These are phyloP conservation scores for Hermatobates lingyangjiaoensis DNA, from an alignment of 1,140 invertebrate species.

Conservation along the genomic window DNA sequence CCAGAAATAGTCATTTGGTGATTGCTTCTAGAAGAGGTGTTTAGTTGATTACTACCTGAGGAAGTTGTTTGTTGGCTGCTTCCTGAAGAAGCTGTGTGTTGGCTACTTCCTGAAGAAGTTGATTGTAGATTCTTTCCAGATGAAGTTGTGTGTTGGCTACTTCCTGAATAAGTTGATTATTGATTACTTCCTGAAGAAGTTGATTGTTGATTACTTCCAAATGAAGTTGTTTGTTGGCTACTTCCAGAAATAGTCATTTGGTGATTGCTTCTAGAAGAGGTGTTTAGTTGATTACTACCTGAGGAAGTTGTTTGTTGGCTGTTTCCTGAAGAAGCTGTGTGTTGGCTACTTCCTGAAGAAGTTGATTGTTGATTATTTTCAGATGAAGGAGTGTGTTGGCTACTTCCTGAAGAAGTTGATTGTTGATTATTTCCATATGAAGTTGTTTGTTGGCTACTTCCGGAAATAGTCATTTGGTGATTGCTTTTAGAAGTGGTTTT, in stretches of 20 bases:
- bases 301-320: conserved; percentile 12
- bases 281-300: conserved; percentile 7
- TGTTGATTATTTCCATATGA: conserved; percentile 11
- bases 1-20: conserved; percentile 8
- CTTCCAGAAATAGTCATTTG: background rate
- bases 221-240: background rate
- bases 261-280: conserved; percentile 4
- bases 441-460: conserved; percentile 11
- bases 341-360: conserved; percentile 2
- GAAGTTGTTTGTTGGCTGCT: conserved; percentile 10
- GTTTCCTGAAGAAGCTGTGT: conserved; percentile 1
- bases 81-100: conserved; percentile 10
- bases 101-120: conserved; percentile 6
- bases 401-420: conserved; percentile 7
- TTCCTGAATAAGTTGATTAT: conserved; percentile 2
- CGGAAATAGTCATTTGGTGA: conserved; percentile 6
- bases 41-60: conserved; percentile 6
- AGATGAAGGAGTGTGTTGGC: background rate
- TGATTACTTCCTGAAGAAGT: conserved; percentile 6
- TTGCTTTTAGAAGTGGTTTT: conserved; percentile 3
- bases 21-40: conserved; percentile 4
- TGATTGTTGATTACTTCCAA: conserved; percentile 10
- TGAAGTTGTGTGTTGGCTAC: conserved; percentile 7
- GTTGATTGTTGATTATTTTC: conserved; percentile 7
- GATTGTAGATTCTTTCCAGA: conserved; percentile 7